Base-by-base conservation (phyloP, 2,113 vertebrate genomes). In the Bufo bufo region DNA sequence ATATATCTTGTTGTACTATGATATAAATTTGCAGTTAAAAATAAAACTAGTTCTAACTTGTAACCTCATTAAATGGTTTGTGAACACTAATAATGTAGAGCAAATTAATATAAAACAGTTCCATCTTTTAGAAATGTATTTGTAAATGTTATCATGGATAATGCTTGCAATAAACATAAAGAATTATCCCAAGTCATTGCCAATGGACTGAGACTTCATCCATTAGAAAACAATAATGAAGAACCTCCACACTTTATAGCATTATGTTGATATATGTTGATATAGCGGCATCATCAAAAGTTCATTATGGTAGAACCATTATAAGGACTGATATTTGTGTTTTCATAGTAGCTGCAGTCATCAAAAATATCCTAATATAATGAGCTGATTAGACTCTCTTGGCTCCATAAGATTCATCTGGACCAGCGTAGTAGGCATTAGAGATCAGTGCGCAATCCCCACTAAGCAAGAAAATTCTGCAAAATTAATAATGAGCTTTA, bases 331-430 rank as follows among this genome's bases (percentile, higher is more conserved):
- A 82, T 87, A 88, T 59, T 45, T 33, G 58, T 72, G 77, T 59
- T 13, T 69, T 80, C 85, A 8, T 75, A 82, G 87, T 90, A 92
- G 92, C 82, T 87, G 49, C 50, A 86, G 61, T 82, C 72, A 79
- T 85, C n/a, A 50, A 52, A 33, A 89, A 91, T 33, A 61, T 83
- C 65, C 85, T 91, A 84, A 89, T 69, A n/a, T 91, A 91, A 91
- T 87, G 80, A 59, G 19, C 83, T 82, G 50, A 87, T 83, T 88
- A 88, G n/a, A 88, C 56, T 54, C 80, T 75, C 59, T 87, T 84
- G 47, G 81, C 58, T 83, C 80, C 87, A 77, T 33, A 84, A 83
- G 80, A 54, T 23, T 61, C 80, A 84, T 88, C 71, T 88, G 45
- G 63, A 49, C 14, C 8, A 77, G 71, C 47, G 16, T 33, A 33